These are phyloP conservation scores for Daubentonia madagascariensis DNA, from an alignment of 2,113 vertebrate species.

Conservation along the genomic window DNA sequence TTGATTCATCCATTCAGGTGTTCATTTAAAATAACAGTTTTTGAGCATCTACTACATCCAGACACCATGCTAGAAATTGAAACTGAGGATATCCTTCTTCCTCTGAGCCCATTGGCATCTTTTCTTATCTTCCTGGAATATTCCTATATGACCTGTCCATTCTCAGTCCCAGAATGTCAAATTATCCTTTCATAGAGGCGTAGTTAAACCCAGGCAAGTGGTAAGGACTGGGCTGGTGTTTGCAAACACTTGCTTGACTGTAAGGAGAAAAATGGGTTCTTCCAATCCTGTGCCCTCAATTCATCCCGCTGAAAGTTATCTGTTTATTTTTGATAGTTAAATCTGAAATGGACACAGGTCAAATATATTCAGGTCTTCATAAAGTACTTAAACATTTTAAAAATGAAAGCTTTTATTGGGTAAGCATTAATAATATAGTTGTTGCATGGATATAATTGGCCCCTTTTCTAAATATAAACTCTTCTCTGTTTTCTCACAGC, in stretches of 20 bases:
- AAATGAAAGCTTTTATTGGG: neutral
- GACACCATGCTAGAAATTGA: neutral
- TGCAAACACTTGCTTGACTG: neutral
- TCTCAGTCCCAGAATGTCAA: neutral
- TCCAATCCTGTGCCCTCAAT: neutral
- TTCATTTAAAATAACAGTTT: neutral
- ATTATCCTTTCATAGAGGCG: neutral
- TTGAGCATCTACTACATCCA: neutral
- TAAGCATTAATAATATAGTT: constrained; percentile 28
- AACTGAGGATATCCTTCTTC: neutral
- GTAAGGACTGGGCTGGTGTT: neutral
- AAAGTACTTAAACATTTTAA: neutral
- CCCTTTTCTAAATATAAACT: constrained; percentile 41
- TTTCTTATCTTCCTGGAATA: neutral
- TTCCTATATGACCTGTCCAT: neutral
- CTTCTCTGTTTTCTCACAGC: constrained; percentile 26
- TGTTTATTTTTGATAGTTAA: constrained; percentile 37
- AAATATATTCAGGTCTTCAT: neutral
- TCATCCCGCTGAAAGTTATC: neutral
- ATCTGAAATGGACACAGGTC: neutral
- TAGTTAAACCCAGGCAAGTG: neutral
- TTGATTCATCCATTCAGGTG: neutral
- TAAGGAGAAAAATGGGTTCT: neutral
- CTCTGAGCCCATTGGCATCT: neutral
- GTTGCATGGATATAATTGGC: constrained; percentile 32